Evolutionary conservation across 2,113 vertebrate genomes (phyloP), one percentile per base, ranked within the genome.

Genomic region (Lepidothrix coronata): DNA sequence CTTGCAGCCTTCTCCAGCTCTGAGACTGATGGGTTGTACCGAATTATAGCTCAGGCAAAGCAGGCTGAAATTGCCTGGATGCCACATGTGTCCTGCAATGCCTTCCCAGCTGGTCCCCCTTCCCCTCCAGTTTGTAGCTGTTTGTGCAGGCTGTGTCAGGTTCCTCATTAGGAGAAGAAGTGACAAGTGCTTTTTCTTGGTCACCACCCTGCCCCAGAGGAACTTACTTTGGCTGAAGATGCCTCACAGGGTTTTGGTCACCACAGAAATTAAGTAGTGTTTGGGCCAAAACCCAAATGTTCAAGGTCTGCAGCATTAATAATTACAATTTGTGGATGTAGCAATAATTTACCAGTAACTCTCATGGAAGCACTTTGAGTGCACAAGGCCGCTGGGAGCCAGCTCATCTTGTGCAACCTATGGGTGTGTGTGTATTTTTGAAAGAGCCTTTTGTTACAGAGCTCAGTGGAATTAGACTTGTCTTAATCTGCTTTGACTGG

Each of bases 391-490:
- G 57, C 46, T 88, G 62, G 49, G 66, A 94, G 86, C 83, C 96
- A 91, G 70, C 86, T 84, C 76, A 43, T 92, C 88, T 93, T 96
- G 86, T 95, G 96, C 89, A 96, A 97, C 46, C 5, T 3, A 78
- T 89, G 96, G 95, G 96, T 75, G 93, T 96, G 95, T 91, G 83
- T 89, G 23, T 66, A 72, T 93, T 95, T 94, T 74, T 94, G 91
- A 96, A 97, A 96, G 91, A 91, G 83, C 14, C 91, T 93, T 96
- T 96, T 94, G 95, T 97, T 95, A 71, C 37, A 48, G 79, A 89
- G 83, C 58, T 87, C 2, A 9, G 85, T 91, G 80, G 86, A 96
- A 89, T 94, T 94, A 75, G 76, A 89, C 49, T 89, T 89, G 83
- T 79, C 83, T 84, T 94, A 92, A 95, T 96, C 96, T 95, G 88